phyloP scores from a whole-genome alignment of 2,888 invertebrate species.

The Idaea dimidiata region DNA sequence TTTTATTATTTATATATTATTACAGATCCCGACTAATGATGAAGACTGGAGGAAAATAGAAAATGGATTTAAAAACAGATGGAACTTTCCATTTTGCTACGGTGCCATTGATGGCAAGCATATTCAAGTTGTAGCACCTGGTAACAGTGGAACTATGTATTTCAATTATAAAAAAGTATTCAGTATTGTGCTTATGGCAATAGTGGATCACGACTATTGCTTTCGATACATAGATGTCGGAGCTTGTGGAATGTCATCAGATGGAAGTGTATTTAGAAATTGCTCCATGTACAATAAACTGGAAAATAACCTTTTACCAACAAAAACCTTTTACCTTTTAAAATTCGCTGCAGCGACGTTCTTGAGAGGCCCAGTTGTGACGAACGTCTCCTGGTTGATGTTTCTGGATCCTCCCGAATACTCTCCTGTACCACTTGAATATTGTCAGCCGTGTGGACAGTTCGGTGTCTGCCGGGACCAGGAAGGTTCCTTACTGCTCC shows the following conservation, averaged over 20 bases:
- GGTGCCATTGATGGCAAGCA: slow-evolving; percentile 20
- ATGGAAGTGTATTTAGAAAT: slow-evolving; percentile 23
- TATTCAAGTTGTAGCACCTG: slow-evolving; percentile 13
- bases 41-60: slow-evolving; percentile 19
- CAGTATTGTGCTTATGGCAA: slow-evolving; percentile 20
- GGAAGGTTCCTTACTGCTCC: too few species aligned
- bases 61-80: slow-evolving; percentile 15
- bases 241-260: slow-evolving; percentile 21
- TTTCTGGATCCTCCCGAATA: too few species aligned
- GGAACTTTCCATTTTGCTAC: slow-evolving; percentile 15
- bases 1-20: slow-evolving; percentile 7
- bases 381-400: too few species aligned
- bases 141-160: slow-evolving; percentile 17
- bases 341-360: too few species aligned
- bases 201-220: slow-evolving; percentile 21
- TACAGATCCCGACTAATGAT: slow-evolving; percentile 17
- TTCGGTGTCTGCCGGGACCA: too few species aligned
- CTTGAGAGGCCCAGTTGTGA: too few species aligned
- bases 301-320: slow-evolving; percentile 4
- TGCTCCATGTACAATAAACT: too few species aligned
- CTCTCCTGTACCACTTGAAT: too few species aligned
- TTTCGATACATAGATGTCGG: slow-evolving; percentile 21
- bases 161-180: slow-evolving; percentile 20
- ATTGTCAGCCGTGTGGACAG: too few species aligned
- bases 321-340: too few species aligned